phyloP scores from a whole-genome alignment of 1,140 invertebrate genomes.

The Drosophila gunungcola region DNA sequence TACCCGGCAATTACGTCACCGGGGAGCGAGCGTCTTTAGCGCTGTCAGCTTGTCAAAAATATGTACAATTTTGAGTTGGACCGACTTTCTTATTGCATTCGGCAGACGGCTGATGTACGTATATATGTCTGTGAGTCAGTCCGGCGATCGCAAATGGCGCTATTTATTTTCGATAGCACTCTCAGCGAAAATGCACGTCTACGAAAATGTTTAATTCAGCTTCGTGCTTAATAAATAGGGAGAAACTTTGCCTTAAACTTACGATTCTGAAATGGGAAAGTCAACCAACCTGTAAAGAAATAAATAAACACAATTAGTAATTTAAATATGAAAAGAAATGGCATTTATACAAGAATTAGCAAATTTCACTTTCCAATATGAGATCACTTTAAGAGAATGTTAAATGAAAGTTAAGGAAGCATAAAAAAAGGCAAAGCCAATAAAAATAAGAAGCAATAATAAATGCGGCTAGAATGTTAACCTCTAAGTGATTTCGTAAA shows the following conservation, averaged over 20 bases:
- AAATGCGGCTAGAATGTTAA: background rate
- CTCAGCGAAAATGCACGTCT: conserved; percentile 70
- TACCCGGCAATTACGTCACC: conserved; percentile 50
- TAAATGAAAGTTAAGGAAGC: conserved; percentile 2
- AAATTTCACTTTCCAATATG: conserved; percentile 26
- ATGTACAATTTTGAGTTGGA: conserved; percentile 35
- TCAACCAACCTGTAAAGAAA: conserved; percentile 42
- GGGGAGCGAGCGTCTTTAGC: conserved; percentile 33
- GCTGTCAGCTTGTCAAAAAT: conserved; percentile 48
- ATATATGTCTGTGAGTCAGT: conserved; percentile 37
- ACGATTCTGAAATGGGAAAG: conserved; percentile 22
- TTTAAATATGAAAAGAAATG: conserved; percentile 11
- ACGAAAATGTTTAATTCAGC: conserved; percentile 48
- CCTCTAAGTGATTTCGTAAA: conserved; percentile 9
- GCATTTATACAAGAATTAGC: conserved; percentile 4
- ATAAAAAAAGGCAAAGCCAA: background rate
- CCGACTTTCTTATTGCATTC: conserved; percentile 51
- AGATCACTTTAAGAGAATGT: conserved; percentile 10
- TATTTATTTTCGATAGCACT: conserved; percentile 56
- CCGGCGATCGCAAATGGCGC: conserved; percentile 57
- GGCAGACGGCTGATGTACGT: conserved; percentile 37
- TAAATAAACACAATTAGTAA: conserved; percentile 11
- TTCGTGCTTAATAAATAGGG: background rate
- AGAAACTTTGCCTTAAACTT: conserved; percentile 14
- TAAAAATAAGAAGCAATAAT: too few relatives aligned